Evolutionary conservation across 2,113 vertebrate genomes (phyloP).

Genomic region (Mus musculus): DNA sequence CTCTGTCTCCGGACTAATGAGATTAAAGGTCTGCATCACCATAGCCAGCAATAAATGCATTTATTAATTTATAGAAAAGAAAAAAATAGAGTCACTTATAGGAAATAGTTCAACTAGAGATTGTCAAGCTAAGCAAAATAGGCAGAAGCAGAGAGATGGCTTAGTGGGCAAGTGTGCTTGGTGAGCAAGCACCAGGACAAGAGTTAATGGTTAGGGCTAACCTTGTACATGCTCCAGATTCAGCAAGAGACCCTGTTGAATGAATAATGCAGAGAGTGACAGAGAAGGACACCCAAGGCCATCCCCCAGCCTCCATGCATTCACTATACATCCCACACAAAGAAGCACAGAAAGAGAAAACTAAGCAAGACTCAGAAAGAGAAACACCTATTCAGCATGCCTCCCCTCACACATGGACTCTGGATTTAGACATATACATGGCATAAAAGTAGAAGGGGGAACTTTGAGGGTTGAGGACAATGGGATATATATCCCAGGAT

Average conservation of each 20-base stretch:
- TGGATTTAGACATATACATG: background rate
- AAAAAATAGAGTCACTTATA: background rate
- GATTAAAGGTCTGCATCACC: background rate
- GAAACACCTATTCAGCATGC: background rate
- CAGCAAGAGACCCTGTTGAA: background rate
- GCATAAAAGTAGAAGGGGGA: no score
- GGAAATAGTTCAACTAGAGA: background rate
- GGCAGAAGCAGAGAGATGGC: background rate
- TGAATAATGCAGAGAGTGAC: background rate
- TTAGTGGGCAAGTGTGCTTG: background rate
- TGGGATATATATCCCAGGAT: background rate
- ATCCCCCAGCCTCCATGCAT: background rate
- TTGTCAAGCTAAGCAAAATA: background rate
- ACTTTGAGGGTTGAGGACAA: background rate
- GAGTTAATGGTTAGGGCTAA: background rate
- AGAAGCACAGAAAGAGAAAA: background rate
- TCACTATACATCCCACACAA: background rate
- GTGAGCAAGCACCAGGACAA: background rate
- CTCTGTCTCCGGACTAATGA: background rate
- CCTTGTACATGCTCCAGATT: background rate
- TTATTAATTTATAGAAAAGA: background rate
- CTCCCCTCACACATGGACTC: background rate
- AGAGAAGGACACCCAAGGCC: background rate
- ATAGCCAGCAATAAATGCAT: background rate
- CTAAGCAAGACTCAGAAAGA: background rate